Base-by-base conservation (phyloP, 2,888 invertebrate species). In the Zygaena filipendulae region DNA sequence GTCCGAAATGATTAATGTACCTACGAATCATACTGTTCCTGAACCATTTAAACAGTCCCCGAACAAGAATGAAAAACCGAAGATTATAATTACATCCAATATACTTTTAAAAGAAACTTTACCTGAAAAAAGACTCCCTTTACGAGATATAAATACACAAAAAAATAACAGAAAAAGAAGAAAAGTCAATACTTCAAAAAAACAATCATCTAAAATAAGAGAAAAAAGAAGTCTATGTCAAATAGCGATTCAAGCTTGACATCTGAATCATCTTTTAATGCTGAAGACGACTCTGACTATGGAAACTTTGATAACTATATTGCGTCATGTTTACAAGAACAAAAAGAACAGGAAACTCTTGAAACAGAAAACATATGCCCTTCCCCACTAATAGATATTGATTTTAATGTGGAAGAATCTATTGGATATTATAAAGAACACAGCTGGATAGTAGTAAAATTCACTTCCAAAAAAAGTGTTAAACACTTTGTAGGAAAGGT, bases 401-500 rank as follows among this genome's bases (percentile, higher is more conserved):
- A 32, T 33, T 34, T 33, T 25, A 29, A 26, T 13, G n/a, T n/a
- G n/a, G 23, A 24, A 25, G 12, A 32, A n/a, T n/a, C n/a, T n/a
- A n/a, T n/a, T n/a, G n/a, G n/a, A n/a, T n/a, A n/a, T n/a, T n/a
- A n/a, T n/a, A n/a, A n/a, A 28, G 23, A 20, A 38, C 20, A 31
- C 20, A 24, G 26, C 25, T 38, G 37, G 40, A 32, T 38, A 30
- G 21, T 40, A 11, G 42, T 27, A 21, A 28, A 28, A 16, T 42
- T 40, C 25, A 14, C 31, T 8, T 37, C 40, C 18, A 42, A 42
- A 29, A 42, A 39, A 22, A 38, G 34, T 22, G 4, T 35, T n/a
- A 40, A 40, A 20, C 36, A 39, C 29, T 40, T 24, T 32, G 40
- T 36, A 2, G 40, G 40, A n/a, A 23, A 32, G 14, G 25, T 40